Percentiles rank a stretch among this genome's conserved stretches.
phyloP scores from a whole-genome alignment of 2,797 vertebrate species.

The Anableps anableps region DNA sequence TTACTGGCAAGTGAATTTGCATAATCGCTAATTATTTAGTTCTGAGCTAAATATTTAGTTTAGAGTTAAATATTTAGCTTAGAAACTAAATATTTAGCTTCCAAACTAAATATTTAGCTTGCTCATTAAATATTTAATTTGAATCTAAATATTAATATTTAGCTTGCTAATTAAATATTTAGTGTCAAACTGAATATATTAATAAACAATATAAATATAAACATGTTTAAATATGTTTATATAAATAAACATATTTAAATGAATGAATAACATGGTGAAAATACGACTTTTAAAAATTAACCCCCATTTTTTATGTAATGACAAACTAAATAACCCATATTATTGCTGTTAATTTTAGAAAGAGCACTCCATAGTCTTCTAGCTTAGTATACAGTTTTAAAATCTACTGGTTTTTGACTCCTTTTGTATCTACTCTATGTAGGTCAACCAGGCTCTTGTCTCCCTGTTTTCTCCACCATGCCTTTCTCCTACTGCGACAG shows the following conservation, averaged over 20 bases:
- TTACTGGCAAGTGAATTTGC: not conserved
- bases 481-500: slow-evolving; percentile 91
- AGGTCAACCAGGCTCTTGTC: slow-evolving; percentile 93
- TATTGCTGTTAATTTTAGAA: not conserved
- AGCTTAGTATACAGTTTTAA: not conserved
- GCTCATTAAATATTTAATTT: not conserved
- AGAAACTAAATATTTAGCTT: too few species aligned
- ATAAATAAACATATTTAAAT: too few species aligned
- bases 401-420: not conserved
- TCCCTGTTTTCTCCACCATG: slow-evolving; percentile 91
- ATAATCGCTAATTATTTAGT: not conserved
- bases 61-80: not conserved
- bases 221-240: too few species aligned
- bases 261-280: too few species aligned
- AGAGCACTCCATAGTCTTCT: not conserved
- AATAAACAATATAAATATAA: too few species aligned
- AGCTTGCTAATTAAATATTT: not conserved
- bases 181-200: too few species aligned
- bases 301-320: not conserved
- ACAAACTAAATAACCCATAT: not conserved
- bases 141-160: too few species aligned
- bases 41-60: too few species aligned
- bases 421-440: not conserved
- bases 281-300: not conserved
- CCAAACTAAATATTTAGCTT: too few species aligned